phyloP scores from a whole-genome alignment of 1,140 invertebrate genomes.

The Drosophila ironensis region DNA sequence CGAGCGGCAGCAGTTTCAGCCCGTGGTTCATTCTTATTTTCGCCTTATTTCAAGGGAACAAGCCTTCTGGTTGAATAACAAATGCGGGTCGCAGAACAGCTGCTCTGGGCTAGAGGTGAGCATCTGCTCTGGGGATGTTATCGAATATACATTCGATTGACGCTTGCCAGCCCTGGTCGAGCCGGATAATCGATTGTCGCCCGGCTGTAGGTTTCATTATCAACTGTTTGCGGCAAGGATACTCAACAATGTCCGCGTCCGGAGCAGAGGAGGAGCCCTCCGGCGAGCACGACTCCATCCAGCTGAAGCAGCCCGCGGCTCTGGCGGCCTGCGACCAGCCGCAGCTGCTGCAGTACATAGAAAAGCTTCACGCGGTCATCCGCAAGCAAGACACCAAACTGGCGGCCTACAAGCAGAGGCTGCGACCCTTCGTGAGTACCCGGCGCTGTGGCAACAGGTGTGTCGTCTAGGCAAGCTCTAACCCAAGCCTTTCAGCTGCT shows the following conservation, averaged over 20 bases:
- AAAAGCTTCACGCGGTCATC: conserved; percentile 64
- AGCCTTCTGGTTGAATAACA: conserved; percentile 62
- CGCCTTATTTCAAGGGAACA: neutral
- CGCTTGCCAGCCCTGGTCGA: neutral
- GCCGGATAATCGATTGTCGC: too few species aligned
- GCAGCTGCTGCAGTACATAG: conserved; percentile 49
- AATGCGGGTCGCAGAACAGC: conserved; percentile 35
- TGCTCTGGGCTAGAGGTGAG: conserved; percentile 7
- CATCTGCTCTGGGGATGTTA: neutral
- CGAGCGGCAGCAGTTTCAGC: conserved; percentile 52
- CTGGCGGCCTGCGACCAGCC: conserved; percentile 29
- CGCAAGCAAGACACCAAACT: conserved; percentile 61
- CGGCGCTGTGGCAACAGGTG: neutral
- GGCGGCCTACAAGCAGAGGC: conserved; percentile 53
- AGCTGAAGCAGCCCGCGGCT: conserved; percentile 44
- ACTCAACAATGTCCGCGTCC: conserved; percentile 19
- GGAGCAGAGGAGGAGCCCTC: conserved; percentile 1
- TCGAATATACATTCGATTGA: neutral
- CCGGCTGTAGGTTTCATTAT: too few species aligned
- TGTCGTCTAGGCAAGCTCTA: neutral
- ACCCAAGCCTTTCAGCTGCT: conserved; percentile 14
- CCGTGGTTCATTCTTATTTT: conserved; percentile 68
- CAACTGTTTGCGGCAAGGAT: too few species aligned
- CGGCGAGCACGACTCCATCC: conserved; percentile 48
- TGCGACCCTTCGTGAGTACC: conserved; percentile 49